phyloP scores from a whole-genome alignment of 2,888 invertebrate species.

The Cephus rjabovi region DNA sequence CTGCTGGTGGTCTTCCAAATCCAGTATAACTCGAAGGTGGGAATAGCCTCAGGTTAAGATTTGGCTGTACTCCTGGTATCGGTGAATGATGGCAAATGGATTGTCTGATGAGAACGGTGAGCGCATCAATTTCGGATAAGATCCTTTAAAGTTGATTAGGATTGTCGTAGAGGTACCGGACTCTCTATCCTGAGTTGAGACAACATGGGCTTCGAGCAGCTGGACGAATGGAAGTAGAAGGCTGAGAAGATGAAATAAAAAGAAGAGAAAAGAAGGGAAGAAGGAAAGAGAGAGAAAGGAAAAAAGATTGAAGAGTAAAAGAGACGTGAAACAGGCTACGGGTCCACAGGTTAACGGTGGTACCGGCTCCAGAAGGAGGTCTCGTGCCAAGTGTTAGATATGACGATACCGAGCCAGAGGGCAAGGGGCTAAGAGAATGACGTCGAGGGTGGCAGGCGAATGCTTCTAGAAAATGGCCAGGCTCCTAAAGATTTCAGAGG shows the following conservation, averaged over 20 bases:
- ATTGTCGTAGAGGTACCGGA: conserved; percentile 13
- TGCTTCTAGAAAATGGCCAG: conserved; percentile 14
- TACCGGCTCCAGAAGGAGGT: background rate
- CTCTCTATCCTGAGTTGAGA: conserved; percentile 12
- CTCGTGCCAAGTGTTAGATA: background rate
- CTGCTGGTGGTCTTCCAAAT: too few relatives aligned
- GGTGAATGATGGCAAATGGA: background rate
- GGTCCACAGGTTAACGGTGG: background rate
- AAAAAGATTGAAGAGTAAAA: background rate
- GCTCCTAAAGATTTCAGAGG: conserved; percentile 52
- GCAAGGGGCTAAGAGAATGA: background rate
- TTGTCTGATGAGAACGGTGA: conserved; percentile 31
- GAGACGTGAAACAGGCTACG: background rate
- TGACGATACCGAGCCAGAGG: background rate
- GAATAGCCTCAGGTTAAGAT: too few relatives aligned
- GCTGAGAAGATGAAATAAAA: too few relatives aligned
- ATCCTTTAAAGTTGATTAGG: conserved; percentile 38
- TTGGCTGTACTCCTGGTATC: too few relatives aligned
- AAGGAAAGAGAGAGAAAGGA: background rate
- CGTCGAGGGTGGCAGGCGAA: background rate
- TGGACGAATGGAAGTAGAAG: background rate
- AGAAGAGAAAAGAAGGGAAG: too few relatives aligned
- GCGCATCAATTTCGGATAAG: conserved; percentile 39
- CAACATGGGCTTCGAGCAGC: conserved; percentile 25
- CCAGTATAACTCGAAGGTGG: too few relatives aligned